Percentiles rank a stretch among this genome's conserved stretches.
phyloP scores from a whole-genome alignment of 2,888 invertebrate genomes.

The Tenthredo notha region DNA sequence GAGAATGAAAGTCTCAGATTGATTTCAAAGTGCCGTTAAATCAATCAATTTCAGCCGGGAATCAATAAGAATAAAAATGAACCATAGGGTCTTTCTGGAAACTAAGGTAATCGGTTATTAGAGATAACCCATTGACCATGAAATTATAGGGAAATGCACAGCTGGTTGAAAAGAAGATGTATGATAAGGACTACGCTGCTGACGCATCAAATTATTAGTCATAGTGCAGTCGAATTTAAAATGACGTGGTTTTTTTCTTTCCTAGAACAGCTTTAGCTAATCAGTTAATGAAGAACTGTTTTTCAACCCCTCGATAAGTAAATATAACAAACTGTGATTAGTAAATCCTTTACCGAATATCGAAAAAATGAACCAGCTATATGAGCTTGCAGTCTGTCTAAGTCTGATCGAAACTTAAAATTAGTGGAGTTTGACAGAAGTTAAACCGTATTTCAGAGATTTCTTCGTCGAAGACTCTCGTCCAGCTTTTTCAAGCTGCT shows the following conservation, averaged over 20 bases:
- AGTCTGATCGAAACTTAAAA: background rate
- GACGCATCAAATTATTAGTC: background rate
- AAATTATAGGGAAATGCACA: background rate
- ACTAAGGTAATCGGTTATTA: background rate
- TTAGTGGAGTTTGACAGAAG: background rate
- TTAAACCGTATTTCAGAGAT: background rate
- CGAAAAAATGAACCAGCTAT: background rate
- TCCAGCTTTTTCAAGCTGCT: background rate
- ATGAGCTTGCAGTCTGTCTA: too few relatives aligned
- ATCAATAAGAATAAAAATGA: background rate
- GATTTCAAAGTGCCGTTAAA: background rate
- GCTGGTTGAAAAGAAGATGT: background rate
- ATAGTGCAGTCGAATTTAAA: background rate
- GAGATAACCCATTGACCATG: slow-evolving; percentile 11
- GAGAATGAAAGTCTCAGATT: too few relatives aligned
- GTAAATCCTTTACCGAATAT: background rate
- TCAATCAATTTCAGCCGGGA: background rate
- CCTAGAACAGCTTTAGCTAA: background rate
- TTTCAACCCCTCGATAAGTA: background rate
- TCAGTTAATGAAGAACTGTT: background rate
- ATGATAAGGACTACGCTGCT: slow-evolving; percentile 13
- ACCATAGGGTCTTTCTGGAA: background rate
- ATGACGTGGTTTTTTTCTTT: slow-evolving; percentile 8
- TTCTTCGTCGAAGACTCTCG: background rate
- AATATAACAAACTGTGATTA: background rate